Evolutionary conservation across 1,140 invertebrate species (phyloP).

Genomic region (Calephelis nemesis): DNA sequence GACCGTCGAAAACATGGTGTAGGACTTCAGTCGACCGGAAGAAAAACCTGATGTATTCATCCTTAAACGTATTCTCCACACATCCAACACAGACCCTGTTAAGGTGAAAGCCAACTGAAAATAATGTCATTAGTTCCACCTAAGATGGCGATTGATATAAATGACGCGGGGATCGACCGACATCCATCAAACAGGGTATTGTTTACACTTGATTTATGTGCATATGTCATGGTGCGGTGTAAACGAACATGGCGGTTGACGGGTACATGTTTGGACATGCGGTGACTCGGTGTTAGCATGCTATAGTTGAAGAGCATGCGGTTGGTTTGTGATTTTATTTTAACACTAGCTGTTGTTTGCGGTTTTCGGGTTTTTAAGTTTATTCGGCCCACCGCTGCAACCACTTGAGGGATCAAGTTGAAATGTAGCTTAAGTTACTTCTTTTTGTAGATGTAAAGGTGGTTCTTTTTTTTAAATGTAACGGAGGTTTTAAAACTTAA

Average conservation of each 20-base stretch:
- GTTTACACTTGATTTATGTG: conserved; percentile 35
- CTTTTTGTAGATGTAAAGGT: no score
- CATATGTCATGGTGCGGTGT: conserved; percentile 30
- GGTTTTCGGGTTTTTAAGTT: no score
- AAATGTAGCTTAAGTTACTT: no score
- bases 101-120: conserved; percentile 17
- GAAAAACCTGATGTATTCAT: no score
- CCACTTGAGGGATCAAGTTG: no score
- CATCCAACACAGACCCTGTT: neutral
- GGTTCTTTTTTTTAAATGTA: no score
- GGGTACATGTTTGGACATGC: conserved; percentile 25
- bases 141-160: conserved; percentile 21
- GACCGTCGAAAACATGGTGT: no score
- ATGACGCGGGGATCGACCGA: conserved; percentile 28
- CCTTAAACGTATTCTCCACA: conserved; percentile 1
- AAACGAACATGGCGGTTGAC: conserved; percentile 28
- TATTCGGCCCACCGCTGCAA: no score
- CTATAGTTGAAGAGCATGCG: conserved; percentile 13
- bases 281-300: conserved; percentile 25
- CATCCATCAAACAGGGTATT: conserved; percentile 35
- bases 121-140: conserved; percentile 16
- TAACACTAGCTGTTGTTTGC: no score
- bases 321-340: neutral
- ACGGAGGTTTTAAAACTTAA: no score
- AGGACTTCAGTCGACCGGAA: no score